Evolutionary conservation across 2,113 vertebrate genomes (phyloP).

Genomic region (Barbus barbus): DNA sequence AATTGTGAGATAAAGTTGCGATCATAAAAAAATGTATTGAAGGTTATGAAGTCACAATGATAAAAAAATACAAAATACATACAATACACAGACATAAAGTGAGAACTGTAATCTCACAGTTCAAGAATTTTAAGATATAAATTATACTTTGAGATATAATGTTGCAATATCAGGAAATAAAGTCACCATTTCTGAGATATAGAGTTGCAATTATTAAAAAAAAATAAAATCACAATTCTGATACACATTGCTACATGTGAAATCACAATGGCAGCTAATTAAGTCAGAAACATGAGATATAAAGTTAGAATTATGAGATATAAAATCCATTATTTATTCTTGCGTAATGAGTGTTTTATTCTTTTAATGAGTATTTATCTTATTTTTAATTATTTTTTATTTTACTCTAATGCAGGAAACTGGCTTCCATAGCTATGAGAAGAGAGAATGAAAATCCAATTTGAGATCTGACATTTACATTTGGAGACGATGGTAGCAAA

Average conservation of each 20-base stretch:
- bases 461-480: constrained; percentile 17
- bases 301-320: not conserved
- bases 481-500: not conserved
- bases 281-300: no score
- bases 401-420: not conserved
- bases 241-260: not conserved
- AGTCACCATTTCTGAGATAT: not conserved
- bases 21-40: no score
- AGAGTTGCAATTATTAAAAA: not conserved
- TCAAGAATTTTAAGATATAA: not conserved
- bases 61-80: not conserved
- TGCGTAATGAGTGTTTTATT: not conserved
- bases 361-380: not conserved
- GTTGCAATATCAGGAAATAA: not conserved
- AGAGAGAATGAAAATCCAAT: not conserved
- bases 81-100: not conserved
- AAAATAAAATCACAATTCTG: not conserved
- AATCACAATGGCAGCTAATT: not conserved
- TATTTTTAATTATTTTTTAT: not conserved
- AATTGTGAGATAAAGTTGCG: no score
- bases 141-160: not conserved
- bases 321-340: not conserved
- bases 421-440: not conserved
- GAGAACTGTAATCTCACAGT: no score
- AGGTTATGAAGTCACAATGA: not conserved